A percentile compares a stretch with the other conserved stretches of the same genome.
Evolutionary conservation across 2,797 vertebrate species (phyloP).

Genomic region (Loriculus beryllinus): DNA sequence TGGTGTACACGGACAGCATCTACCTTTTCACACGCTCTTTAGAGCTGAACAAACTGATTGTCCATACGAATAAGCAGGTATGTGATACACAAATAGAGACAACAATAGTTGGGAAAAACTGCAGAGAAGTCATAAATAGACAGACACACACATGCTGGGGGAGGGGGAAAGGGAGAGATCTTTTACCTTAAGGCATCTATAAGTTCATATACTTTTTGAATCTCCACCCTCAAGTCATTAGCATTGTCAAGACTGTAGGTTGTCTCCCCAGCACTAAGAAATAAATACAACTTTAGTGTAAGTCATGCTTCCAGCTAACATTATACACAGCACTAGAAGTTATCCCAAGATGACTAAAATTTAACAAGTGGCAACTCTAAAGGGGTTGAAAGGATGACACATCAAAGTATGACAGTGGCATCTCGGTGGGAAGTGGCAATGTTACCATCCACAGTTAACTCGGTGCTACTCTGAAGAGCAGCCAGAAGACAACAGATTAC

Average conservation of each 20-base stretch:
- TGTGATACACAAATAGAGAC: not conserved
- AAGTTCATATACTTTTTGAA: constrained; percentile 95
- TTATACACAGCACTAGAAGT: not conserved
- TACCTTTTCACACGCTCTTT: not conserved
- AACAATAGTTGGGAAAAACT: not conserved
- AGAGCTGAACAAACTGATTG: not conserved
- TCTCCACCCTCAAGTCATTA: constrained; percentile 88
- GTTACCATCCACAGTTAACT: not conserved
- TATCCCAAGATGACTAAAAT: not conserved
- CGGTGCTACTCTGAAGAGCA: not conserved
- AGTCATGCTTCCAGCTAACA: not conserved
- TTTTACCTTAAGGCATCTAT: constrained; percentile 93
- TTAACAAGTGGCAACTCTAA: not conserved
- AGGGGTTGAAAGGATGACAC: not conserved
- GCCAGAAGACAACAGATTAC: not conserved
- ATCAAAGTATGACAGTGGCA: not conserved
- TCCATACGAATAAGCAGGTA: not conserved
- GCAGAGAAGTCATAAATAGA: not conserved
- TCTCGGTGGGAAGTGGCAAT: not conserved
- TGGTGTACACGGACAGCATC: not conserved
- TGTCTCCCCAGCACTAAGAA: constrained; percentile 88
- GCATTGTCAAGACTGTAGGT: constrained; percentile 90
- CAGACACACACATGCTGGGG: not conserved
- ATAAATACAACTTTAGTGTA: constrained; percentile 18
- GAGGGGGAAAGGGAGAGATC: not conserved